phyloP scores from a whole-genome alignment of 1,140 invertebrate genomes.

The Prorops nasuta region DNA sequence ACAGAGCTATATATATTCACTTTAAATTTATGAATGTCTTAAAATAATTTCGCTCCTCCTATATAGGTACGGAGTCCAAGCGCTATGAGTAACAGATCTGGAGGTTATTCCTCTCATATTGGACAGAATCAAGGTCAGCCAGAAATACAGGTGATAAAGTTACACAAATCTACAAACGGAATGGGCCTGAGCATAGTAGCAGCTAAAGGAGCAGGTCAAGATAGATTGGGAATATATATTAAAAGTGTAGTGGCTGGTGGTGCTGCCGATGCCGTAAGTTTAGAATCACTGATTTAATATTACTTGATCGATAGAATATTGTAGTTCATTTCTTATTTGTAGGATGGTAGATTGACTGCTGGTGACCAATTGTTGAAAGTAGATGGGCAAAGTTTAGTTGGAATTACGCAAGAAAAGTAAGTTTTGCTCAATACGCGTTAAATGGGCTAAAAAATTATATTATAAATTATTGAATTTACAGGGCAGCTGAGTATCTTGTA shows the following conservation, averaged over 20 bases:
- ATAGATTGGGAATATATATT: conserved; percentile 93
- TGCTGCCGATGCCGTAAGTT: conserved; percentile 84
- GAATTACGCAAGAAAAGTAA: conserved; percentile 93
- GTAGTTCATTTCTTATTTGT: conserved; percentile 5
- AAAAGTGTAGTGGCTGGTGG: conserved; percentile 96
- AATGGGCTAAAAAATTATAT: no score
- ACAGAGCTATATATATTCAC: no score
- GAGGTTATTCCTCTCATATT: conserved; percentile 48
- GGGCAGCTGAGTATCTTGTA: conserved; percentile 94
- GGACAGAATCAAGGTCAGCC: conserved; percentile 58
- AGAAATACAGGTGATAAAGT: conserved; percentile 80
- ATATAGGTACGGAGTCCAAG: conserved; percentile 65
- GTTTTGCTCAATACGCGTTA: no score
- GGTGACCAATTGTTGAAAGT: conserved; percentile 97
- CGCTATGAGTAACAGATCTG: conserved; percentile 62
- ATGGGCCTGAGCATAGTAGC: conserved; percentile 94
- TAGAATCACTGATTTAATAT: conserved; percentile 4
- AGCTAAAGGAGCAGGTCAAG: conserved; percentile 89
- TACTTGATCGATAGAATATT: background rate
- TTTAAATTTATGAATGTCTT: background rate
- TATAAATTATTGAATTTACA: conserved; percentile 33
- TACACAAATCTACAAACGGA: conserved; percentile 87
- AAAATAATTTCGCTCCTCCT: conserved; percentile 21
- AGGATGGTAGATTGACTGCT: conserved; percentile 88
- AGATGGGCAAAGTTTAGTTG: conserved; percentile 93